Percentiles rank a stretch among this genome's conserved stretches.
phyloP scores from a whole-genome alignment of 2,888 invertebrate species.

The Ecliptopera silaceata region DNA sequence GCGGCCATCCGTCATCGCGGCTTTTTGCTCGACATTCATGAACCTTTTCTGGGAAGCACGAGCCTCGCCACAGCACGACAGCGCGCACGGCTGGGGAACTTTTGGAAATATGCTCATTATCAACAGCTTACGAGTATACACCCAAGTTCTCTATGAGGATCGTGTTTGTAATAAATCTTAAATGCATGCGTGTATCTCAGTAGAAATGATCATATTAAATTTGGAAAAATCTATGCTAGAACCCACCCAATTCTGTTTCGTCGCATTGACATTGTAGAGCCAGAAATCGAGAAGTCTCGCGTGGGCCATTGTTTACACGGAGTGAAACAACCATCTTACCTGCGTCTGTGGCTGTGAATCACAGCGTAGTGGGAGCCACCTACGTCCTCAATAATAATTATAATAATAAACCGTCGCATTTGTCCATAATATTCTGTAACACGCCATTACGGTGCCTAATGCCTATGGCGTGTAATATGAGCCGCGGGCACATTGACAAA shows the following conservation, averaged over 20 bases:
- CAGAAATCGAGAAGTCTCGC: background rate
- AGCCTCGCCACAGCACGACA: slow-evolving; percentile 6
- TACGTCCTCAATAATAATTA: slow-evolving; percentile 42
- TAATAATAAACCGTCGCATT: slow-evolving; percentile 48
- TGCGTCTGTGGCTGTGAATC: slow-evolving; percentile 18
- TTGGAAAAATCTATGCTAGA: too few relatives aligned
- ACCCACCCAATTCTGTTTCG: too few relatives aligned
- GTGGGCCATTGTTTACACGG: background rate
- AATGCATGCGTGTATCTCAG: too few relatives aligned
- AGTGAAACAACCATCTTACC: background rate
- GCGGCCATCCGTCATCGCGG: slow-evolving; percentile 21
- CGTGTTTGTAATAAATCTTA: too few relatives aligned
- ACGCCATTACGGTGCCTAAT: slow-evolving; percentile 31
- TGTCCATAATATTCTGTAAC: slow-evolving; percentile 37
- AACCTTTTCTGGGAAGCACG: slow-evolving; percentile 20
- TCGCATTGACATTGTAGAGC: background rate
- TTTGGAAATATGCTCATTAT: too few relatives aligned
- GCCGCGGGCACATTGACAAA: slow-evolving; percentile 39
- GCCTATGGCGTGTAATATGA: slow-evolving; percentile 36
- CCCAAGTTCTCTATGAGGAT: too few relatives aligned
- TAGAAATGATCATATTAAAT: too few relatives aligned
- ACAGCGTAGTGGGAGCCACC: slow-evolving; percentile 23
- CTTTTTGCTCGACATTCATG: slow-evolving; percentile 22
- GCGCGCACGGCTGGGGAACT: background rate
- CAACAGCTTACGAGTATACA: too few relatives aligned